Base-by-base conservation (phyloP, 2,888 invertebrate species). In the Erebia palarica region DNA sequence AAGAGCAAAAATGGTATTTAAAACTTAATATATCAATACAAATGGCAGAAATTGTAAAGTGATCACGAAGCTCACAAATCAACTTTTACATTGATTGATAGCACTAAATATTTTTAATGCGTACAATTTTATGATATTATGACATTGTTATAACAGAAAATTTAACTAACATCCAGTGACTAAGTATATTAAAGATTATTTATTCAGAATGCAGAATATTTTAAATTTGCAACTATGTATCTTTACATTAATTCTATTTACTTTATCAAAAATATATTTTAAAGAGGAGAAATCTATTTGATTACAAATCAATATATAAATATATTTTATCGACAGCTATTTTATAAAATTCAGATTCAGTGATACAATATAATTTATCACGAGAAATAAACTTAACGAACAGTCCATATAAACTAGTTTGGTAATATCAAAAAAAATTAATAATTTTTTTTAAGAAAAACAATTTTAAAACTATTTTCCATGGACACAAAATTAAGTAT, bases 291-390 rank as follows among this genome's bases (percentile, higher is more conserved):
- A 16, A 11, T 11, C 44, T n/a, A 60, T 61, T 44, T 61, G 42
- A 61, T 44, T 44, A 61, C n/a, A 36, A 58, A 58, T 27, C n/a
- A 42, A 8, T 16, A 3, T 60, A 16, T 61, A 44, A 44, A 44
- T 61, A 60, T 60, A 27, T 27, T 36, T 44, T 60, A 60, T 60
- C 27, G 16, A 44, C n/a, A 42, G 44, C 16, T 60, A 44, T 58
- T 59, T 60, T 61, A 13, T 61, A 14, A n/a, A 27, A n/a, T 59
- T n/a, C 58, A 59, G 44, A 47, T 47, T 61, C 47, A 61, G 61
- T 55, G 16, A 55, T 55, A 61, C 16, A 14, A 18, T 47, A 18
- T 47, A 44, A 18, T 44, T 13, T 47, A 44, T 16, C 61, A 44
- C 4, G 13, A 16, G 16, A 44, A 59, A 42, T 11, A 11, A 61